Conservation (phyloP, 1,140 invertebrate genomes). For the Drosophila saltans region DNA sequence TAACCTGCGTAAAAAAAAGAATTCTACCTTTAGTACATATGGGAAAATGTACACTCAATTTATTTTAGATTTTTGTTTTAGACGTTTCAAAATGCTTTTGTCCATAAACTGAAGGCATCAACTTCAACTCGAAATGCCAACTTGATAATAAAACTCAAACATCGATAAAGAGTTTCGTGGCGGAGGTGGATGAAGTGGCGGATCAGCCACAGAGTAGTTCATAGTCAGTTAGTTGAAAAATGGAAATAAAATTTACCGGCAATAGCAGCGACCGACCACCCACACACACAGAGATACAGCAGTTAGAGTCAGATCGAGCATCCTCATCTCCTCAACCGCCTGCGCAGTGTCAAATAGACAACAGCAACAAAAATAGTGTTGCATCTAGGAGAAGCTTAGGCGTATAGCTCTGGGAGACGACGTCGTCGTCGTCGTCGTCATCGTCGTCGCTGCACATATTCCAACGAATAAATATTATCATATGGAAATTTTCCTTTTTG, state of each 20-base stretch:
- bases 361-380: constrained; percentile 50
- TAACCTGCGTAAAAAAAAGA: too few species aligned
- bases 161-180: constrained; percentile 49
- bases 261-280: constrained; percentile 55
- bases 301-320: constrained; percentile 55
- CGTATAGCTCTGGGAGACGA: constrained; percentile 37
- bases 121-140: constrained; percentile 79
- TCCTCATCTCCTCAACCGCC: constrained; percentile 78
- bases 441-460: constrained; percentile 51
- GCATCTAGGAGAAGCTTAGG: constrained; percentile 61
- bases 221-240: constrained; percentile 44
- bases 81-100: background rate
- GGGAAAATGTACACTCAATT: background rate
- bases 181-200: constrained; percentile 26
- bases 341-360: constrained; percentile 79
- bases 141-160: constrained; percentile 77
- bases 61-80: background rate
- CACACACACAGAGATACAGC: constrained; percentile 39
- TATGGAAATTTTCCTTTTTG: constrained; percentile 71
- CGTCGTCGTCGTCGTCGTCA: background rate
- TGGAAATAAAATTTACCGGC: constrained; percentile 66
- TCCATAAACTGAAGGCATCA: constrained; percentile 68
- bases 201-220: constrained; percentile 14
- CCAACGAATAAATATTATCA: constrained; percentile 80
- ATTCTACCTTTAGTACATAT: too few species aligned